Evolutionary conservation across 2,888 invertebrate genomes (phyloP).

Genomic region (Synanthedon andrenaeformis): DNA sequence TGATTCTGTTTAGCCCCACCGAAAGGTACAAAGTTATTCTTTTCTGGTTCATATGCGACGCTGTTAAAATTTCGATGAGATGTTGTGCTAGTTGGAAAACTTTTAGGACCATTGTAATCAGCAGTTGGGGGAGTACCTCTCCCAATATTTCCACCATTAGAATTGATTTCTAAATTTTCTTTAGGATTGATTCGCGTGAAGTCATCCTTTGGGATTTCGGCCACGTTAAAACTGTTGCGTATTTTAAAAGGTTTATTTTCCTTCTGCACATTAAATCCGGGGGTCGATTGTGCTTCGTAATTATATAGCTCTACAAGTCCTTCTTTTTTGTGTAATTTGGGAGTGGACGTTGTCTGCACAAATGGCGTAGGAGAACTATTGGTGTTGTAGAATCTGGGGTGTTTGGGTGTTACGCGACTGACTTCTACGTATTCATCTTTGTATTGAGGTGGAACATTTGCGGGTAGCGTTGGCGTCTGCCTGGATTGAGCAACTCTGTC

Average conservation of each 20-base stretch:
- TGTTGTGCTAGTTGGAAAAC: slow-evolving; percentile 34
- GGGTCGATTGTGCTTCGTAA: slow-evolving; percentile 53
- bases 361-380: slow-evolving; percentile 35
- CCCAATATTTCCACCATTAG: slow-evolving; percentile 14
- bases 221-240: slow-evolving; percentile 44
- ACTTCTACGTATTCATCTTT: slow-evolving; percentile 63
- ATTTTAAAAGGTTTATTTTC: slow-evolving; percentile 46
- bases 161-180: slow-evolving; percentile 17
- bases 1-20: slow-evolving; percentile 38
- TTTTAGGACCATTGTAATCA: slow-evolving; percentile 31
- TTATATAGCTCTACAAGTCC: slow-evolving; percentile 56
- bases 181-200: slow-evolving; percentile 29
- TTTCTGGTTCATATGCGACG: slow-evolving; percentile 52
- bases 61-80: slow-evolving; percentile 50
- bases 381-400: slow-evolving; percentile 33
- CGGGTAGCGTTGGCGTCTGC: slow-evolving; percentile 21
- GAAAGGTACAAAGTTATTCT: slow-evolving; percentile 42
- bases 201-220: slow-evolving; percentile 36
- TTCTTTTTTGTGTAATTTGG: slow-evolving; percentile 49
- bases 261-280: slow-evolving; percentile 31
- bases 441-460: slow-evolving; percentile 48
- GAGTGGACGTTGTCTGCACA: slow-evolving; percentile 19
- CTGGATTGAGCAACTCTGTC: slow-evolving; percentile 27
- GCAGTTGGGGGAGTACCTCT: slow-evolving; percentile 24
- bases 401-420: slow-evolving; percentile 51